Base-by-base conservation (phyloP, 2,113 vertebrate species). In the Dinomys branickii region DNA sequence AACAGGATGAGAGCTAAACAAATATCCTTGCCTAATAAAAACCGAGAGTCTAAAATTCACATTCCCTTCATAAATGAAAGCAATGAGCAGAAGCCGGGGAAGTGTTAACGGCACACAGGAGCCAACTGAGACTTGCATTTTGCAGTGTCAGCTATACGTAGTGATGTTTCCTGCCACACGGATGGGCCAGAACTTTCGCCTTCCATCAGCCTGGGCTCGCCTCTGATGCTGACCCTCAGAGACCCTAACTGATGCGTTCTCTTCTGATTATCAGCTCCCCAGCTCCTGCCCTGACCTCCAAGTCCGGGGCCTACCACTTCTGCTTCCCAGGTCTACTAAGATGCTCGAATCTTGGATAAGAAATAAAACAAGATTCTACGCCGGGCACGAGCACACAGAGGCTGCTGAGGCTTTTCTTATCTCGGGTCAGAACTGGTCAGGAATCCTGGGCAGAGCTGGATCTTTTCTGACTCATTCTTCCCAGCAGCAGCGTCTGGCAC, bases 91-190 rank as follows among this genome's bases (percentile, higher is more conserved):
- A 78, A 33, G 28, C 44, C 58, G 56, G 44, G 35, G 30, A 85
- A 12, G 5, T 4, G 2, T 6, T 26, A 54, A 33, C 3, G 1
- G 3, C 10, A 0, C 4, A 0, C 11, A 7, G 8, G 35, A 71
- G 7, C 24, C 65, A 22, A 0, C 44, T 5, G 78, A 58, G n/a
- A n/a, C 38, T 7, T 52, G 12, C 9, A 1, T 3, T 2, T 5
- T 1, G 44, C 20, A 8, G 1, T 0, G 4, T 14, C 41, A 59
- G 56, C 30, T 28, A 26, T 8, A 2, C 3, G 50, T 9, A 16
- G 50, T 41, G 33, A 24, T 5, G 26, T 24, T 85, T 26, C 44
- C 0, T 0, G 4, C 22, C 38, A 5, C 0, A 47, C 22, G 12
- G 20, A 44, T 28, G 12, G 24, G 73, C 41, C 24, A 0, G 1